Conservation (phyloP, 2,888 invertebrate species). For the Lithosia quadra region DNA sequence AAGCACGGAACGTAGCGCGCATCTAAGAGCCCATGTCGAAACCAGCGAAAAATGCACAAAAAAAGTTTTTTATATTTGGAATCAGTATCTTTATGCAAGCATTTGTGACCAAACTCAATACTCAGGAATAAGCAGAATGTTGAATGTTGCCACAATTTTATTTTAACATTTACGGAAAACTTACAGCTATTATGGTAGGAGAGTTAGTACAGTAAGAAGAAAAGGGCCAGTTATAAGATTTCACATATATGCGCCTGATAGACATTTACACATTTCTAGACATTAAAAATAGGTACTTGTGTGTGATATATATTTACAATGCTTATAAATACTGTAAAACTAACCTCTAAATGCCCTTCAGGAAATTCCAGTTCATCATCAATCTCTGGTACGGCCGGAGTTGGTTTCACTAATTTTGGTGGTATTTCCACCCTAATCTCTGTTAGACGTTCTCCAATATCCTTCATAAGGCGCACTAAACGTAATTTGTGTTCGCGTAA, state of each 20-base stretch:
- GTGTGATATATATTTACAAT: neutral
- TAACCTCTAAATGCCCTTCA: slow-evolving; percentile 86
- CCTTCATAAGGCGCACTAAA: slow-evolving; percentile 67
- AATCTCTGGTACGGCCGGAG: slow-evolving; percentile 80
- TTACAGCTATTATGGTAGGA: too few species aligned
- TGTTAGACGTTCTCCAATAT: slow-evolving; percentile 77
- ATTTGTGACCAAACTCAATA: too few species aligned
- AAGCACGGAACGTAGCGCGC: neutral
- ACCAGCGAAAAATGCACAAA: neutral
- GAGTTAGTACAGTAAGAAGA: too few species aligned
- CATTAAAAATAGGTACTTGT: too few species aligned
- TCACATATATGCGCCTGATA: too few species aligned
- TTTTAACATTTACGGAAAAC: too few species aligned
- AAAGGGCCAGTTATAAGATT: too few species aligned
- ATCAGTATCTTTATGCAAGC: neutral
- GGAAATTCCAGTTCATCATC: slow-evolving; percentile 86
- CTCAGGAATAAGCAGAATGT: neutral
- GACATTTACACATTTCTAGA: too few species aligned
- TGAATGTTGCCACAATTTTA: too few species aligned
- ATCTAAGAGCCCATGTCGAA: too few species aligned
- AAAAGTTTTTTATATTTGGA: neutral
- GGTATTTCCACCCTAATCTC: slow-evolving; percentile 88
- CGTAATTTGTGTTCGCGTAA: slow-evolving; percentile 74
- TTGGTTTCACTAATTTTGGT: slow-evolving; percentile 69
- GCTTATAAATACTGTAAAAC: neutral